Percentiles rank a stretch among this genome's conserved stretches.
These are phyloP conservation scores for Morpho achilles DNA, from an alignment of 2,888 invertebrate species.

Conservation along the genomic window DNA sequence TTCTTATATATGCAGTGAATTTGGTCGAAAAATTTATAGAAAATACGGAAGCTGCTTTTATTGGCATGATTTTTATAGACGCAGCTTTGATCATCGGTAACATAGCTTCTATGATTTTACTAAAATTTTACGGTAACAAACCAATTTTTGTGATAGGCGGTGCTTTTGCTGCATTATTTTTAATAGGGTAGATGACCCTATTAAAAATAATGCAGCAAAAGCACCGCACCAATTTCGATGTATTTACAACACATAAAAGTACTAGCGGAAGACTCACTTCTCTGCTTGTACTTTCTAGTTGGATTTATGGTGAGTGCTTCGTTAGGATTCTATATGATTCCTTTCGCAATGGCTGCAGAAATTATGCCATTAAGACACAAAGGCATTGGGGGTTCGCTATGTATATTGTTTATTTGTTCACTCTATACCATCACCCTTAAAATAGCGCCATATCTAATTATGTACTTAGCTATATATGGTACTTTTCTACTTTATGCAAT, in stretches of 20 bases:
- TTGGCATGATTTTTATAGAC: conserved; percentile 21
- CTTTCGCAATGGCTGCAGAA: conserved; percentile 20
- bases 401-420: conserved; percentile 20
- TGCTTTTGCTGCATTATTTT: conserved; percentile 16
- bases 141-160: conserved; percentile 19
- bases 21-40: conserved; percentile 18
- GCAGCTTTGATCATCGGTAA: conserved; percentile 18
- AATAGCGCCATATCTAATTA: conserved; percentile 19
- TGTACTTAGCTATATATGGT: conserved; percentile 18
- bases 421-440: conserved; percentile 19
- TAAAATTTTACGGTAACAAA: conserved; percentile 22
- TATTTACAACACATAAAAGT: conserved; percentile 16
- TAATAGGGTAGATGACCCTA: too few species aligned
- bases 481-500: conserved; percentile 17
- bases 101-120: conserved; percentile 9
- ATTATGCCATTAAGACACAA: conserved; percentile 22
- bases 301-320: conserved; percentile 23
- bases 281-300: conserved; percentile 19
- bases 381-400: conserved; percentile 16
- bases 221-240: conserved; percentile 13
- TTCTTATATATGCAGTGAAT: conserved; percentile 21
- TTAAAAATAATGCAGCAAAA: too few species aligned
- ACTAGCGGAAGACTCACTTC: conserved; percentile 11
- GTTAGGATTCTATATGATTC: conserved; percentile 19
- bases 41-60: conserved; percentile 20